Base-by-base conservation (phyloP, 1,140 invertebrate species). In the Procambarus virginalis region DNA sequence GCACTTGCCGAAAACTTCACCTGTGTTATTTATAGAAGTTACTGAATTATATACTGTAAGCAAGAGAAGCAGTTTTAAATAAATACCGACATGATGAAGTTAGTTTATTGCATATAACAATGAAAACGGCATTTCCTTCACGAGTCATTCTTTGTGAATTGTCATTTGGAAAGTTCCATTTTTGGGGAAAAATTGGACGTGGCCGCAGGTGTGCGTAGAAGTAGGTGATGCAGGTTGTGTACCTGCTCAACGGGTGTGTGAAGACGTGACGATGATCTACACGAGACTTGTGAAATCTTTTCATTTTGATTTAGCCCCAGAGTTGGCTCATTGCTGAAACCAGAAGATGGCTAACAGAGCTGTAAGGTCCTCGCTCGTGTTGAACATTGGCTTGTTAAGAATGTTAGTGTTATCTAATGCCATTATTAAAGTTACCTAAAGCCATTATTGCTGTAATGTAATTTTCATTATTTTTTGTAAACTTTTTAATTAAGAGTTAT, bases 381-480 rank as follows among this genome's bases (percentile, higher is more conserved):
- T 20, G 5, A 20, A 20, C 20, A 17, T 20, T 34, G 68, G 68
- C n/a, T 8, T 73, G 68, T 22, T 73, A 6, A 73, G n/a, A 73
- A 22, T 73, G 68, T 70, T 70, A 17, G 3, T 22, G 20, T 34
- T 73, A 34, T 68, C 5, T 20, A 73, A 34, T 73, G 6, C n/a
- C 22, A 9, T 8, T 34, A 34, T 73, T 22, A 20, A 22, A 34
- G 5, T 73, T 68, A 17, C 3, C 64, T 17, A 34, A 34, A 34
- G 34, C 34, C 10, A 20, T 17, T 14, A 34, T 8, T 34, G n/a
- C 22, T 20, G 34, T 73, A 34, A 4, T 73, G 20, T 22, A 20
- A 6, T 73, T 73, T 73, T 20, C n/a, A 73, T 73, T 73, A 73
- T 68, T n/a, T 34, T 20, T 68, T 68, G 64, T 73, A 73, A 64